phyloP scores from a whole-genome alignment of 2,113 vertebrate genomes.

The Rattus norvegicus region DNA sequence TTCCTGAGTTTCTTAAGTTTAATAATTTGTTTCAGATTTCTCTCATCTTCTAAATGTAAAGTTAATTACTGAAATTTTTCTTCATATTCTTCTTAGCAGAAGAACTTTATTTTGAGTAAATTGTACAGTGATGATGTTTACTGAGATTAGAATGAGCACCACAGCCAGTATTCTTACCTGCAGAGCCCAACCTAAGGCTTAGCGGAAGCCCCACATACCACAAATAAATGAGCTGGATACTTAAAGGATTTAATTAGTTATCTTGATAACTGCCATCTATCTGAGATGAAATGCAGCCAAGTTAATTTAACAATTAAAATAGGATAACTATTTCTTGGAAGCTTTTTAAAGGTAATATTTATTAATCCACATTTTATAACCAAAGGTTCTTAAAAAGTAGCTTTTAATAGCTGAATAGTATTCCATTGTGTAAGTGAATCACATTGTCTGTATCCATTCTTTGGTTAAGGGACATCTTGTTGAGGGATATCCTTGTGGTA shows the following conservation, averaged over 20 bases:
- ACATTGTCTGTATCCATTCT: too few species aligned
- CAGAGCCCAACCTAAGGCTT: neutral
- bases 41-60: slow-evolving; percentile 31
- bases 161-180: neutral
- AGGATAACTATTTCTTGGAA: neutral
- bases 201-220: neutral
- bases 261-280: slow-evolving; percentile 17
- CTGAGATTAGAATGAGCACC: neutral
- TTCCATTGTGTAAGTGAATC: too few species aligned
- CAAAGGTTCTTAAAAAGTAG: neutral
- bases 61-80: slow-evolving; percentile 53
- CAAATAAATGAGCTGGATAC: neutral
- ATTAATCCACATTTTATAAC: neutral
- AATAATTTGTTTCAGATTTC: slow-evolving; percentile 65
- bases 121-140: neutral
- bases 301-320: slow-evolving; percentile 2
- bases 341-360: neutral
- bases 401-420: too few species aligned
- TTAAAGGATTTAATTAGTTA: neutral
- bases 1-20: slow-evolving; percentile 30
- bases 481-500: too few species aligned
- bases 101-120: neutral
- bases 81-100: neutral
- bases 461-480: too few species aligned
- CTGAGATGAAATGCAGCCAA: slow-evolving; percentile 27